Conservation (phyloP, 2,113 vertebrate species). For the Catharus fuscescens region DNA sequence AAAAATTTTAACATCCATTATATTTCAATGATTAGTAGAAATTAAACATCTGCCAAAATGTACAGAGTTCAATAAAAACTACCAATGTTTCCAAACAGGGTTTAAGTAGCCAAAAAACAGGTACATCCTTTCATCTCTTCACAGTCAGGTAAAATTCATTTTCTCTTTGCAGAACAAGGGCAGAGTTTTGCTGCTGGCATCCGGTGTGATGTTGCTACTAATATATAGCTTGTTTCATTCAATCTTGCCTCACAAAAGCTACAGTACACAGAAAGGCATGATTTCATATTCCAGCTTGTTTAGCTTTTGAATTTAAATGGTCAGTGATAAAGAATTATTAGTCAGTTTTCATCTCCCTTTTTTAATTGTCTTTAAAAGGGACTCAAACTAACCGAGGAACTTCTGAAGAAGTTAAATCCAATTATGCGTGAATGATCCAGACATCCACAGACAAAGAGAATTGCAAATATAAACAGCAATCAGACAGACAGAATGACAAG, state of each 20-base stretch:
- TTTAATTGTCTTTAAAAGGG: conserved; percentile 56
- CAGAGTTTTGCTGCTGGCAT: conserved; percentile 40
- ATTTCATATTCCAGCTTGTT: conserved; percentile 57
- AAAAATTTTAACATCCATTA: conserved; percentile 73
- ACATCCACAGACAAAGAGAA: conserved; percentile 40
- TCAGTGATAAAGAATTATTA: conserved; percentile 1
- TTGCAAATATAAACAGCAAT: conserved; percentile 46
- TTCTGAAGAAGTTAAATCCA: conserved; percentile 8
- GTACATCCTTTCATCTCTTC: conserved; percentile 48
- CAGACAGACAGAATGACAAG: conserved; percentile 38
- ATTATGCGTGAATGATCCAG: neutral
- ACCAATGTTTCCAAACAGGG: conserved; percentile 51
- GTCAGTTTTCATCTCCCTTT: conserved; percentile 78
- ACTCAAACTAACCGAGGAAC: conserved; percentile 63
- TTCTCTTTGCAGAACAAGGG: conserved; percentile 4
- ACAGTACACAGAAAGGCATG: conserved; percentile 51
- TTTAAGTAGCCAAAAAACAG: conserved; percentile 63
- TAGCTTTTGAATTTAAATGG: conserved; percentile 15
- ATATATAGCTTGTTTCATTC: conserved; percentile 43
- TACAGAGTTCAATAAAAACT: conserved; percentile 64
- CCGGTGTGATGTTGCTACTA: conserved; percentile 40
- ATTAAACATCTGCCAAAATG: conserved; percentile 68
- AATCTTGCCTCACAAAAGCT: conserved; percentile 55
- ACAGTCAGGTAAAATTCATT: neutral
- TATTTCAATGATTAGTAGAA: conserved; percentile 70